Evolutionary conservation across 2,888 invertebrate species (phyloP), one percentile per base, ranked within the genome.

Genomic region (Euzetes globulus): DNA sequence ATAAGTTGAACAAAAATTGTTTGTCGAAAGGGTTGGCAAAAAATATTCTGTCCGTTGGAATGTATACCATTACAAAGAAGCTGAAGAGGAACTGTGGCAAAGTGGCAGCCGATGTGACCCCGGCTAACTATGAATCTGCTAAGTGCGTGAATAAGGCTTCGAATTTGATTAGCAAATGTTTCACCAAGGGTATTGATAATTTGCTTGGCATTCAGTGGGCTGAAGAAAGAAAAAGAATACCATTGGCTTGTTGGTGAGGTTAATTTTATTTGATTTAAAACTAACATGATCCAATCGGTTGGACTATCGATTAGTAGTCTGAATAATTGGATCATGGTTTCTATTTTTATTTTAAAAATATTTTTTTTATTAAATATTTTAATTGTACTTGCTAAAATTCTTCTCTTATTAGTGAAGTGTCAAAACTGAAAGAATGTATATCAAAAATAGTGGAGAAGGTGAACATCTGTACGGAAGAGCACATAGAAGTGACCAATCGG

Each of bases 221-320:
- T 5, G 68, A 68, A 22, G 41, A n/a, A 0, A 68, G 13, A 17
- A 68, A 68, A 15, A 17, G n/a, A 5, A 68, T 68, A 9, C 68
- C 68, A 13, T n/a, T 68, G 33, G 68, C 68, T n/a, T 68, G 68
- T 41, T 68, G 68, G 68, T 68, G 13, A 68, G 11, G 5, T 63
- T 4, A 33, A 7, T 7, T 33, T 33, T 6, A 33, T 33, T n/a
- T n/a, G n/a, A n/a, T n/a, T n/a, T n/a, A n/a, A n/a, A n/a, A n/a
- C n/a, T n/a, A n/a, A n/a, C n/a, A n/a, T n/a, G n/a, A n/a, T n/a
- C n/a, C n/a, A n/a, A n/a, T n/a, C n/a, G n/a, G n/a, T n/a, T 55
- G 19, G 3, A 27, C 29, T 27, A 27, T 55, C 22, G 55, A 22
- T 55, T 13, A 13, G 5, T 52, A 52, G 19, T n/a, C 52, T 52